Conservation (phyloP, 53 echinoderm and acorn worm species). For the Astropecten irregularis region DNA sequence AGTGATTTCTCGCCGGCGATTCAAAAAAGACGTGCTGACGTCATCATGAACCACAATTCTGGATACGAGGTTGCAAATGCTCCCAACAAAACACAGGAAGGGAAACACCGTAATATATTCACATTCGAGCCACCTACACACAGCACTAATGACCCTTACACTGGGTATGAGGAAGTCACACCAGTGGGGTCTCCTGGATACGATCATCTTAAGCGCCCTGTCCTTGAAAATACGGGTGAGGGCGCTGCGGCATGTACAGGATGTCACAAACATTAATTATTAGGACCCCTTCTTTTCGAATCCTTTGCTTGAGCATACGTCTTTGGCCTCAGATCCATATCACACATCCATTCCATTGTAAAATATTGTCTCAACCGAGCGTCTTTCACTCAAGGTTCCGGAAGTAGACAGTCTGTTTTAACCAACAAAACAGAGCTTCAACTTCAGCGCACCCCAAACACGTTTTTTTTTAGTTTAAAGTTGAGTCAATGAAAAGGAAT, state of each 20-base stretch:
- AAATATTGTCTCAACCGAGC: too few species aligned
- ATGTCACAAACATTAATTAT: not conserved
- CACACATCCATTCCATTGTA: too few species aligned
- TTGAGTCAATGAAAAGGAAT: too few species aligned
- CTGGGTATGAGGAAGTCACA: slow-evolving; percentile 17
- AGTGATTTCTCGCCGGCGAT: not conserved
- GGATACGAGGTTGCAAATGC: slow-evolving; percentile 10
- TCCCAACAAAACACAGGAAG: not conserved
- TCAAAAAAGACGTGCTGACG: not conserved
- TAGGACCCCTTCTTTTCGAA: too few species aligned
- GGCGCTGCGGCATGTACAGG: not conserved
- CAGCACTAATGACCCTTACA: not conserved
- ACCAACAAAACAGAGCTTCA: too few species aligned
- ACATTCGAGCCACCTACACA: not conserved
- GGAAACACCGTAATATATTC: not conserved
- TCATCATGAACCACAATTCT: not conserved
- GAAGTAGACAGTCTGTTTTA: too few species aligned
- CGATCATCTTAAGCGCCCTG: slow-evolving; percentile 14
- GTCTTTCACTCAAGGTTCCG: too few species aligned
- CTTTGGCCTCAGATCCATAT: too few species aligned
- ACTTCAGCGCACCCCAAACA: too few species aligned
- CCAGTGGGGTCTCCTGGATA: not conserved
- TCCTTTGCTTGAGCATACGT: too few species aligned
- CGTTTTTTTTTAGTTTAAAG: too few species aligned
- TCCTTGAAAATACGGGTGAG: not conserved